Conservation (phyloP, 2,797 vertebrate genomes). For the Propithecus deckenii region DNA sequence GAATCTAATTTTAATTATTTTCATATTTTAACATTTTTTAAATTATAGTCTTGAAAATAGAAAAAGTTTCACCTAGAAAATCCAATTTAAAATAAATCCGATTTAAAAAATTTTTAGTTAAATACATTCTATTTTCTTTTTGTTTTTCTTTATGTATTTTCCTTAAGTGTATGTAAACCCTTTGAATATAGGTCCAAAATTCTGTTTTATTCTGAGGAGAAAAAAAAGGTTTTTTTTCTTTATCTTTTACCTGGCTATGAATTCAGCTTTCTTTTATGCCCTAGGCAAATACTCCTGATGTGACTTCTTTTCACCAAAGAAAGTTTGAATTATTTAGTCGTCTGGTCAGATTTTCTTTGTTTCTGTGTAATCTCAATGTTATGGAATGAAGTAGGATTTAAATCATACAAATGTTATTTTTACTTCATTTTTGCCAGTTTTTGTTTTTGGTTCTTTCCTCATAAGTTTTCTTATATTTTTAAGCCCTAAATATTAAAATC, state of each 20-base stretch:
- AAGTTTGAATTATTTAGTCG: background rate
- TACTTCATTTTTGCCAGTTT: background rate
- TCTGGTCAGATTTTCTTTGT: background rate
- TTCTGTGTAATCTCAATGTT: background rate
- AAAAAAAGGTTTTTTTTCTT: background rate
- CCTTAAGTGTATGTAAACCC: background rate
- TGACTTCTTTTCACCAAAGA: background rate
- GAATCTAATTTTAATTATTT: slow-evolving; percentile 5
- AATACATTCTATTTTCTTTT: background rate
- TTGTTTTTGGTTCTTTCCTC: background rate
- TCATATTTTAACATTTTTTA: background rate
- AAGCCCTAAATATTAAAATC: slow-evolving; percentile 2
- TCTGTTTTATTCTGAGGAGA: background rate
- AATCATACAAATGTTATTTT: background rate
- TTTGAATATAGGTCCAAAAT: background rate
- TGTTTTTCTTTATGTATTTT: background rate
- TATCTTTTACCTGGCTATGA: background rate
- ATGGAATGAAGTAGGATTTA: background rate
- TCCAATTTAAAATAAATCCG: background rate
- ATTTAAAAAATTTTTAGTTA: background rate
- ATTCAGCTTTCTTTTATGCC: background rate
- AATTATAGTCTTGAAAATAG: background rate
- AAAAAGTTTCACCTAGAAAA: background rate
- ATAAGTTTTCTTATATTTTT: slow-evolving; percentile 46
- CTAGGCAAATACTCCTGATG: background rate